These are phyloP conservation scores for Bovichtus diacanthus DNA, from an alignment of 2,797 vertebrate species.

Conservation along the genomic window DNA sequence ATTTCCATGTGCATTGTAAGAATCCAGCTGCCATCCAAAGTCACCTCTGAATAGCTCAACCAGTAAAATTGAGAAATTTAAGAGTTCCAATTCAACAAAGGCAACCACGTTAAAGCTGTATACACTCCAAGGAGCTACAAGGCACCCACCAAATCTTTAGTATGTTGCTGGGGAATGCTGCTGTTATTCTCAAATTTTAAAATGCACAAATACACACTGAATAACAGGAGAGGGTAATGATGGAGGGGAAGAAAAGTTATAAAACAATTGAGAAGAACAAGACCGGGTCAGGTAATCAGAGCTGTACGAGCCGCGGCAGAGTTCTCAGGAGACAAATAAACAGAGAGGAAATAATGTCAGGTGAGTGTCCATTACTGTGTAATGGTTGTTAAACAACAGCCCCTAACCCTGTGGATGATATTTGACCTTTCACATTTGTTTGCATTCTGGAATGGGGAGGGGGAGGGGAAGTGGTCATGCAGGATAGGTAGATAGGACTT, in stretches of 20 bases:
- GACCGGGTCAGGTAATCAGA: slow-evolving; percentile 43
- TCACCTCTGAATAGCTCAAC: background rate
- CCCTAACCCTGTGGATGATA: slow-evolving; percentile 51
- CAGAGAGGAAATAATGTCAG: slow-evolving; percentile 49
- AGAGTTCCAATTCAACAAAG: slow-evolving; percentile 6
- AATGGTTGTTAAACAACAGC: slow-evolving; percentile 62
- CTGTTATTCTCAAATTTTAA: background rate
- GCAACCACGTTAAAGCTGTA: slow-evolving; percentile 1
- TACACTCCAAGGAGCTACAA: background rate
- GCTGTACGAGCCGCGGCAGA: slow-evolving; percentile 7
- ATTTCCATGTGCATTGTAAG: too few species aligned
- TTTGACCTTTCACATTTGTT: slow-evolving; percentile 66
- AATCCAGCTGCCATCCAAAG: too few species aligned
- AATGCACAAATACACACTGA: background rate
- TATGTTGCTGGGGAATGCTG: background rate
- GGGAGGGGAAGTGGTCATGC: slow-evolving; percentile 6
- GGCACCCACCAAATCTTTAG: background rate
- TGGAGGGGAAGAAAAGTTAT: background rate
- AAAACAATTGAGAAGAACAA: slow-evolving; percentile 12
- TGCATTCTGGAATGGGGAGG: slow-evolving; percentile 41
- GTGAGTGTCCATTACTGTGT: slow-evolving; percentile 43
- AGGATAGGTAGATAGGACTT: slow-evolving; percentile 30
- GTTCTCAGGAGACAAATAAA: slow-evolving; percentile 69
- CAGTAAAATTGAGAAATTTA: background rate
- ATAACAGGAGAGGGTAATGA: background rate